Percentiles rank a stretch among this genome's conserved stretches.
Conservation (phyloP, 2,113 vertebrate genomes). For the Argyrosomus japonicus region DNA sequence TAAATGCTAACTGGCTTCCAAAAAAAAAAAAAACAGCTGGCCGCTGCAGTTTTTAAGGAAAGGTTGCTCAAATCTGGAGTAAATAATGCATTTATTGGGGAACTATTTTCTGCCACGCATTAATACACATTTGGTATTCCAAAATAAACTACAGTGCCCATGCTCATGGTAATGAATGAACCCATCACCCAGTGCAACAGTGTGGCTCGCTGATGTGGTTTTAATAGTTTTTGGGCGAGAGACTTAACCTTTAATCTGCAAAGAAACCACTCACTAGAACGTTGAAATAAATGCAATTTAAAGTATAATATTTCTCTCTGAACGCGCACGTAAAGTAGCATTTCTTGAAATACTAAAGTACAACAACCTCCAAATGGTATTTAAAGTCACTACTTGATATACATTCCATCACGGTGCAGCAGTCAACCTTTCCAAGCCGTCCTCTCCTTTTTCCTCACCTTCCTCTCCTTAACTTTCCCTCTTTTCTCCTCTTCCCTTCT, state of each 20-base stretch:
- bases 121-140: neutral
- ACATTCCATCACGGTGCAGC: neutral
- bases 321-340: neutral
- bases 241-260: slow-evolving; percentile 11
- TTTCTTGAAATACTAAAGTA: neutral
- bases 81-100: neutral
- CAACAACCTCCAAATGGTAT: neutral
- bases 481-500: slow-evolving; percentile 33
- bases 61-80: neutral
- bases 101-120: neutral
- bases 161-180: neutral
- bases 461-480: slow-evolving; percentile 34
- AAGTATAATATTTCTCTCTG: neutral
- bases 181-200: neutral
- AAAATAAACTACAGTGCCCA: neutral
- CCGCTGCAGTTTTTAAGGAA: neutral
- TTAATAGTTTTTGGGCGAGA: neutral
- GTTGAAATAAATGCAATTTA: neutral
- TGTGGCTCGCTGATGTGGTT: neutral
- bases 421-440: neutral
- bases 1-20: neutral
- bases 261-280: neutral
- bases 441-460: slow-evolving; percentile 16
- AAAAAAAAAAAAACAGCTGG: slow-evolving; percentile 15
- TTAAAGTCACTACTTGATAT: slow-evolving; percentile 3